Evolutionary conservation across 2,113 vertebrate genomes (phyloP).

Genomic region (Oreamnos americanus): DNA sequence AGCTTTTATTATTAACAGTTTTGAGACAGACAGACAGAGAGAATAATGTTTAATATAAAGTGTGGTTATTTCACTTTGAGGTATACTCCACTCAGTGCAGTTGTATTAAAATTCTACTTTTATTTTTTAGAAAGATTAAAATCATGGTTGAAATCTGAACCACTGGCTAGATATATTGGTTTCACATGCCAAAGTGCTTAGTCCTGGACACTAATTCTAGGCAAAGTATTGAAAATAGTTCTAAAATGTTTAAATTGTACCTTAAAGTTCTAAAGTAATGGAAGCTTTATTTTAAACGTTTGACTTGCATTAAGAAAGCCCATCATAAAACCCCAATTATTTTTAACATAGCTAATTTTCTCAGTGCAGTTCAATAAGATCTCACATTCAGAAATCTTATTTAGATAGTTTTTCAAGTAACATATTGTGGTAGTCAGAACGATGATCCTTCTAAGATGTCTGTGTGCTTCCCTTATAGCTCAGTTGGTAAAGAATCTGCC

Average conservation of each 20-base stretch:
- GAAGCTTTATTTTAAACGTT: not conserved
- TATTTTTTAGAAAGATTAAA: not conserved
- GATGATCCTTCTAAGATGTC: not conserved
- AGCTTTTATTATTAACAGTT: not conserved
- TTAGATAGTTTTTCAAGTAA: not conserved
- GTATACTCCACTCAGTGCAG: not conserved
- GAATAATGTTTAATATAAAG: not conserved
- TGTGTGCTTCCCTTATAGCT: not conserved
- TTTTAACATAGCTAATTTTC: not conserved
- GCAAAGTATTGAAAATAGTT: conserved; percentile 62
- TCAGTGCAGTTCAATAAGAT: not conserved
- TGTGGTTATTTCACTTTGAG: not conserved
- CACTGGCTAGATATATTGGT: not conserved
- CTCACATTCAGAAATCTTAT: not conserved
- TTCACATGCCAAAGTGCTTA: not conserved
- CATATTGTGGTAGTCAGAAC: not conserved
- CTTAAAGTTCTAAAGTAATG: not conserved
- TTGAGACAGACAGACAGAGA: not conserved
- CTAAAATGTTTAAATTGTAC: conserved; percentile 48
- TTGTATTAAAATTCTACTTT: not conserved
- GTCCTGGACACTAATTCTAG: conserved; percentile 43
- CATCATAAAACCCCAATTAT: not conserved
- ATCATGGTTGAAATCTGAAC: not conserved
- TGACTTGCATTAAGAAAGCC: not conserved
- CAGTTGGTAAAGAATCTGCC: not conserved